A percentile compares a stretch with the other conserved stretches of the same genome.
Conservation (phyloP, 2,888 invertebrate species). For the Macrophya annulata region DNA sequence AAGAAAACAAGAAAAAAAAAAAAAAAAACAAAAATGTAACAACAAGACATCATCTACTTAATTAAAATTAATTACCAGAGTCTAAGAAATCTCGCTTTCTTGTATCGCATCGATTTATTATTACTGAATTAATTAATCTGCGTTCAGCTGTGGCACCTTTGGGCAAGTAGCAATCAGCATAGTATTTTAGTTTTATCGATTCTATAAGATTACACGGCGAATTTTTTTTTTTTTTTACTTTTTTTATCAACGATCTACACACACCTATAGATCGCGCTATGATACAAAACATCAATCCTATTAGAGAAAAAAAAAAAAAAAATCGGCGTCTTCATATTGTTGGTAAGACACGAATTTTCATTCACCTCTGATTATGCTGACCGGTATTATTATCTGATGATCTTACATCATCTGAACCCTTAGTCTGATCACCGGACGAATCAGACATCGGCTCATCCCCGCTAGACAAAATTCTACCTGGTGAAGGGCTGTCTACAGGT, state of each 20-base stretch:
- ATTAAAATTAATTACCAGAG: conserved; percentile 7
- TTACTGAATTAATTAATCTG: conserved; percentile 58
- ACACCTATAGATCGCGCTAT: conserved; percentile 50
- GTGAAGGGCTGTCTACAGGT: conserved; percentile 82
- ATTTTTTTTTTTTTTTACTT: conserved; percentile 52
- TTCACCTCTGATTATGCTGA: conserved; percentile 74
- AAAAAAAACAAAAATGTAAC: conserved; percentile 38
- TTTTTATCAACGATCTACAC: conserved; percentile 59
- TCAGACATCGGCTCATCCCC: conserved; percentile 78
- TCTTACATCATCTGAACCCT: conserved; percentile 67
- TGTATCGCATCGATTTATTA: conserved; percentile 52
- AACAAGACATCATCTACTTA: conserved; percentile 52
- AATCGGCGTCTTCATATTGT: conserved; percentile 15
- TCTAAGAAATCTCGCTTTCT: conserved; percentile 23
- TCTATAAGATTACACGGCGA: conserved; percentile 57
- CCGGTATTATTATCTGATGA: conserved; percentile 67
- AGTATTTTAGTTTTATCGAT: conserved; percentile 56
- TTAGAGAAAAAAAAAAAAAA: conserved; percentile 16
- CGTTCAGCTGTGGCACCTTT: conserved; percentile 65
- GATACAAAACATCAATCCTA: conserved; percentile 54
- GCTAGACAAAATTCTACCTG: conserved; percentile 77
- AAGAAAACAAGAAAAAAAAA: neutral
- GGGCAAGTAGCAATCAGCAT: conserved; percentile 64
- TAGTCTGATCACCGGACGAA: conserved; percentile 66
- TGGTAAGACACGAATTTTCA: conserved; percentile 9